These are phyloP conservation scores for Furcifer pardalis DNA, from an alignment of 2,797 vertebrate genomes.

Conservation along the genomic window DNA sequence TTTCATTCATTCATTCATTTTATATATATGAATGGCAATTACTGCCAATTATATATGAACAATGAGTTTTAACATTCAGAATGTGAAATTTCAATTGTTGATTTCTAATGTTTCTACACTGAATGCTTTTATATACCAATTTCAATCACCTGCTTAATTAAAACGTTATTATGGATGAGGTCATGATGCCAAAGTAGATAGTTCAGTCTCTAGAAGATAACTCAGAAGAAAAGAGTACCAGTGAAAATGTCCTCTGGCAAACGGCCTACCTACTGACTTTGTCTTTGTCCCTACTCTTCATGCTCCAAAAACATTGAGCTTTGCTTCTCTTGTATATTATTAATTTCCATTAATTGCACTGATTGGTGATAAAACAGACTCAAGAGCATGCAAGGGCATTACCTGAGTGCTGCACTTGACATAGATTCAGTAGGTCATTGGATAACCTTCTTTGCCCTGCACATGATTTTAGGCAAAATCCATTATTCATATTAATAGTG, in stretches of 20 bases:
- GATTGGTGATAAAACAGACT: constrained; percentile 28
- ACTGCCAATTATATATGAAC: too few relatives aligned
- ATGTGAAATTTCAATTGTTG: too few relatives aligned
- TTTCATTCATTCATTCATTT: too few relatives aligned
- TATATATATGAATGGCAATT: too few relatives aligned
- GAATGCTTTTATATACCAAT: background rate
- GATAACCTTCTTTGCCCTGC: constrained; percentile 33
- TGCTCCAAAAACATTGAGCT: constrained; percentile 14
- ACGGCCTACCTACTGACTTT: constrained; percentile 9
- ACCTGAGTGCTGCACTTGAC: constrained; percentile 44
- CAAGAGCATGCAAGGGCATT: constrained; percentile 21
- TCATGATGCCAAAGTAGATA: background rate
- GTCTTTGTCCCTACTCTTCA: constrained; percentile 1
- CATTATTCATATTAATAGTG: constrained; percentile 67
- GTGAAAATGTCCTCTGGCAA: constrained; percentile 3
- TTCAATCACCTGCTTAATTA: background rate
- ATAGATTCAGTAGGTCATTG: constrained; percentile 26
- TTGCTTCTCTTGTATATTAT: background rate
- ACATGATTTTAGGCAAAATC: constrained; percentile 59
- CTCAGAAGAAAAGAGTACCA: background rate
- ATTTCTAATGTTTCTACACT: background rate
- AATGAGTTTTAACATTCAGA: too few relatives aligned
- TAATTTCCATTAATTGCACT: constrained; percentile 34
- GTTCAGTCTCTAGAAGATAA: background rate
- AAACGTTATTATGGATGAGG: background rate